Conservation (phyloP, 2,797 vertebrate genomes). For the Varecia variegata region DNA sequence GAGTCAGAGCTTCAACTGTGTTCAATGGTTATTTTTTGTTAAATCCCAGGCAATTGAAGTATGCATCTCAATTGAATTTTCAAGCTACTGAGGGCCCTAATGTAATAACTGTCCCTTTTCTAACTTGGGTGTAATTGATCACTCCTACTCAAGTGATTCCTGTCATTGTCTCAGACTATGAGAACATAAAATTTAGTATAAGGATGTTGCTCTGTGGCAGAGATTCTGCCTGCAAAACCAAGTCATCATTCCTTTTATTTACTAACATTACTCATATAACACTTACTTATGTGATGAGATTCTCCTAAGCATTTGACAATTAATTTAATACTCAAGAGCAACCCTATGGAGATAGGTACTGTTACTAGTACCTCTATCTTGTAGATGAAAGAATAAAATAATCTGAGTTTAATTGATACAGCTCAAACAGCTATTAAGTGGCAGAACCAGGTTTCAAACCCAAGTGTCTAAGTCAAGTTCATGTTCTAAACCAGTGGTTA, state of each 20-base stretch:
- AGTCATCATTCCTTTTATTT: background rate
- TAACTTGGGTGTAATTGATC: background rate
- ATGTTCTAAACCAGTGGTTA: background rate
- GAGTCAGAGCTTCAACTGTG: too few species aligned
- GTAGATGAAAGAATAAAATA: background rate
- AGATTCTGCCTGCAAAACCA: background rate
- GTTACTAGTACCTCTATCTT: background rate
- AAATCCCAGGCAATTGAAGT: background rate
- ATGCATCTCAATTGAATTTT: background rate
- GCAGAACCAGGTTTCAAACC: background rate
- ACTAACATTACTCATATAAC: background rate
- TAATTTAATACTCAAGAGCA: background rate
- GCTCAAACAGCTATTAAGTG: background rate
- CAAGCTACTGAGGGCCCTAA: background rate
- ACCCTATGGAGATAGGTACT: background rate
- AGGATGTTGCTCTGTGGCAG: background rate
- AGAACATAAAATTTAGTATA: background rate
- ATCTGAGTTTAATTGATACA: background rate
- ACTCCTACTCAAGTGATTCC: background rate
- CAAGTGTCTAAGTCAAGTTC: background rate
- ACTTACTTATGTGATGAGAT: background rate
- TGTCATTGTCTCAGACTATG: background rate
- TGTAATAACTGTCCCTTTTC: background rate
- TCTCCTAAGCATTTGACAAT: constrained; percentile 25
- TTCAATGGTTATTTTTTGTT: background rate